These are phyloP conservation scores for Diceros bicornis DNA, from an alignment of 2,797 vertebrate species.

Conservation along the genomic window DNA sequence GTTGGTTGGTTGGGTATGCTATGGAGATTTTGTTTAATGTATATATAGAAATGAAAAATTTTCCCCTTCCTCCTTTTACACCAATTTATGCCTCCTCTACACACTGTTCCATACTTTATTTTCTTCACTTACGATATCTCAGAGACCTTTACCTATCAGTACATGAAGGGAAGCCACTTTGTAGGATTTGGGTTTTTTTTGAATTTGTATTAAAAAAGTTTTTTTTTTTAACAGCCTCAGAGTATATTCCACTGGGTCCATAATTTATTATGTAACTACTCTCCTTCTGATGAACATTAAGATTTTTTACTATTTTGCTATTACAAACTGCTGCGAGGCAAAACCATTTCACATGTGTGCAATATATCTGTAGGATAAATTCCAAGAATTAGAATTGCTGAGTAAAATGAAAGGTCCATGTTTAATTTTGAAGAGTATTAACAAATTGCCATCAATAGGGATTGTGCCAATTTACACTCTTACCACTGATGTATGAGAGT, in stretches of 20 bases:
- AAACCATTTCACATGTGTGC: neutral
- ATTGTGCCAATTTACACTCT: neutral
- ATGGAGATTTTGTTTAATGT: neutral
- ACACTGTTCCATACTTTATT: neutral
- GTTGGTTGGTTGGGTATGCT: neutral
- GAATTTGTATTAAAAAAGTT: neutral
- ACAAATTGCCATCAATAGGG: neutral
- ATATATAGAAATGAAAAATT: too few relatives aligned
- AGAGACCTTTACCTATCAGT: neutral
- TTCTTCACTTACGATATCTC: neutral
- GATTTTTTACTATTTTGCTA: neutral
- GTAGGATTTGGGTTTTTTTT: neutral
- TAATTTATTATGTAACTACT: neutral
- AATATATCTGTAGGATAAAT: neutral
- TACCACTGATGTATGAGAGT: neutral
- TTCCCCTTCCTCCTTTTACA: neutral
- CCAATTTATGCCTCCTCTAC: neutral
- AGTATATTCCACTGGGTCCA: neutral
- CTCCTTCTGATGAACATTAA: neutral
- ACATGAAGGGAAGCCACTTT: neutral
- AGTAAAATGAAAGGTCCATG: neutral
- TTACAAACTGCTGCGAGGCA: neutral
- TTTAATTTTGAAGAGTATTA: slow-evolving; percentile 4
- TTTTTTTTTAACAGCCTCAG: neutral
- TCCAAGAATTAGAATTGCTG: neutral